These are phyloP conservation scores for Mnemiopsis leidyi DNA, from an alignment of 37 sponge, comb jelly and placozoan species.

Conservation along the genomic window DNA sequence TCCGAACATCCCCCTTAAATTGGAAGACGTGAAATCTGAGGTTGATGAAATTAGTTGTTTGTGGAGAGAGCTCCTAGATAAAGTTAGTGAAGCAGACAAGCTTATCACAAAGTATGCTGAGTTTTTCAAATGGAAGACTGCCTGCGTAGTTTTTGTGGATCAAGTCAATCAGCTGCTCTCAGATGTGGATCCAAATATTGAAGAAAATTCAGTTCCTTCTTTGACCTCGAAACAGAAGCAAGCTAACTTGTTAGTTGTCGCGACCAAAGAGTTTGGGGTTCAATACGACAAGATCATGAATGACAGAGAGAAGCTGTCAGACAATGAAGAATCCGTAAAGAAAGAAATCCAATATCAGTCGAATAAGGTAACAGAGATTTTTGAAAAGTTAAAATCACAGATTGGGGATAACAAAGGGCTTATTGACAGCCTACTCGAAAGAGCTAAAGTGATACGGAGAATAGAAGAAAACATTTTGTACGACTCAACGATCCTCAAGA, in stretches of 20 bases:
- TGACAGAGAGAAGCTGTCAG: background rate
- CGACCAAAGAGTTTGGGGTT: background rate
- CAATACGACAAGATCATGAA: background rate
- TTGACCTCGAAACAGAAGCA: background rate
- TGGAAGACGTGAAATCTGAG: background rate
- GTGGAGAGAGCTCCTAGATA: background rate
- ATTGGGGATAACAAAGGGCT: background rate
- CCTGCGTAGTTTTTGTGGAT: background rate
- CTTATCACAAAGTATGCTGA: background rate
- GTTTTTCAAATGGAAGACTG: slow-evolving; percentile 19
- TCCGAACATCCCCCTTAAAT: background rate
- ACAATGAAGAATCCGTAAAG: background rate
- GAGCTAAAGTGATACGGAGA: background rate
- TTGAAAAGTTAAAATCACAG: background rate
- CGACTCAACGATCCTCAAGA: background rate
- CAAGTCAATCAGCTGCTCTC: background rate
- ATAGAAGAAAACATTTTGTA: background rate
- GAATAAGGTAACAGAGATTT: background rate
- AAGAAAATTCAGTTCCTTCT: slow-evolving; percentile 23
- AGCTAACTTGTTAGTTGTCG: background rate
- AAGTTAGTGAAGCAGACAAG: background rate
- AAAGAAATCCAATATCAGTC: background rate
- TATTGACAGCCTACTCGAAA: background rate
- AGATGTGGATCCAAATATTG: background rate
- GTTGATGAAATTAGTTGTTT: background rate